Evolutionary conservation across 1,140 invertebrate genomes (phyloP).

Genomic region (Macrostomum lignano): DNA sequence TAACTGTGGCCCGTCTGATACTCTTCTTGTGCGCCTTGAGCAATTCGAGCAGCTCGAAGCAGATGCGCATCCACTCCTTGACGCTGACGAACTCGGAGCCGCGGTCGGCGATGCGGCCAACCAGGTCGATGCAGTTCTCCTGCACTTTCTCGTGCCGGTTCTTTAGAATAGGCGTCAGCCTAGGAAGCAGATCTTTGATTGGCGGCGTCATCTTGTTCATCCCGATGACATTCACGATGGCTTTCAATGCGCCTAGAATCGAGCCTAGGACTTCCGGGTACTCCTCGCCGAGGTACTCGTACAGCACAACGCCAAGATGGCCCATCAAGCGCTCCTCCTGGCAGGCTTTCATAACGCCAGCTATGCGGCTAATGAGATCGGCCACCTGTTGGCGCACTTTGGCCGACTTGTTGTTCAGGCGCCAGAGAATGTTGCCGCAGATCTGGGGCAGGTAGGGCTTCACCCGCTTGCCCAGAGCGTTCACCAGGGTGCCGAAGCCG

Average conservation of each 20-base stretch:
- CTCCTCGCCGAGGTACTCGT: constrained; percentile 95
- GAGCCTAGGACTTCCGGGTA: constrained; percentile 95
- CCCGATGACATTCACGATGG: constrained; percentile 95
- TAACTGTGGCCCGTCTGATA: constrained; percentile 84
- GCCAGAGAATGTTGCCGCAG: constrained; percentile 94
- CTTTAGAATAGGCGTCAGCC: constrained; percentile 87
- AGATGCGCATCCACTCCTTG: constrained; percentile 98
- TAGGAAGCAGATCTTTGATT: constrained; percentile 84
- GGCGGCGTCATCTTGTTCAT: constrained; percentile 99
- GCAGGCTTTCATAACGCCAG: constrained; percentile 95
- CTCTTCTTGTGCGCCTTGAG: constrained; percentile 97
- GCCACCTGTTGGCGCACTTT: constrained; percentile 97
- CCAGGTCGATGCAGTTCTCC: constrained; percentile 96
- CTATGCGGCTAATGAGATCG: constrained; percentile 86
- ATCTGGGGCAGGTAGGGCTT: constrained; percentile 97
- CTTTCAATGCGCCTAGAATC: constrained; percentile 84
- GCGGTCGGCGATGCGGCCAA: constrained; percentile 86
- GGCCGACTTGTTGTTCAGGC: constrained; percentile 94
- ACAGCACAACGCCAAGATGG: constrained; percentile 91
- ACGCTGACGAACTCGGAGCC: constrained; percentile 97
- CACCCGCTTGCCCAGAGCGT: constrained; percentile 75
- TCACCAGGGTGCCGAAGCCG: constrained; percentile 93
- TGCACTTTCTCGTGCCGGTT: constrained; percentile 54
- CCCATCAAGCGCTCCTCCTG: constrained; percentile 99
- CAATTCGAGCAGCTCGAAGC: constrained; percentile 87